These are phyloP conservation scores for Xiphorhynchus elegans DNA, from an alignment of 2,113 vertebrate species.

Conservation along the genomic window DNA sequence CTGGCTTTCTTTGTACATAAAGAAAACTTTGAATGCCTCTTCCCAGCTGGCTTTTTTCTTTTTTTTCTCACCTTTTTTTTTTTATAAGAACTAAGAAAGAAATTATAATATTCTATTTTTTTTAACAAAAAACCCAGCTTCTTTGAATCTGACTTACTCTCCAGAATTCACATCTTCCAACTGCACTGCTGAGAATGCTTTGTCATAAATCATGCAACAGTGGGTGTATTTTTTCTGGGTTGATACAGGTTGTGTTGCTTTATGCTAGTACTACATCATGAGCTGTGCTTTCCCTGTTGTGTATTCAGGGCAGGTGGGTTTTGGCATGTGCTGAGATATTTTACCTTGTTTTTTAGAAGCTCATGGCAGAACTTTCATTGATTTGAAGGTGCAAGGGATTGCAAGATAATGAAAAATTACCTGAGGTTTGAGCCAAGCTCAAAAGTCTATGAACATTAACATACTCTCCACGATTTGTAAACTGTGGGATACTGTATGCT, in stretches of 20 bases:
- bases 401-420: constrained; percentile 14
- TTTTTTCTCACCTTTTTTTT: too few species aligned
- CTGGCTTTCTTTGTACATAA: neutral
- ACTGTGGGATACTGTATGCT: neutral
- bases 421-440: constrained; percentile 1
- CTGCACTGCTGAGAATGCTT: neutral
- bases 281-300: neutral
- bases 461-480: neutral
- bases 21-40: neutral
- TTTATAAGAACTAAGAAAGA: neutral
- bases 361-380: neutral
- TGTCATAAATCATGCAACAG: neutral
- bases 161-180: neutral
- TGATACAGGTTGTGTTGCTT: neutral
- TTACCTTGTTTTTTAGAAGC: neutral
- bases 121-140: neutral
- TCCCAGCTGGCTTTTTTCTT: neutral
- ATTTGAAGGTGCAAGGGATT: constrained; percentile 8
- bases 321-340: neutral
- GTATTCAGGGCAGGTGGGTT: neutral
- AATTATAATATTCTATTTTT: neutral
- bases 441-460: neutral
- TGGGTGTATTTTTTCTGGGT: neutral
- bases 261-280: neutral
- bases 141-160: neutral